phyloP scores from a whole-genome alignment of 1,140 invertebrate species.

The Lordiphosa clarofinis region DNA sequence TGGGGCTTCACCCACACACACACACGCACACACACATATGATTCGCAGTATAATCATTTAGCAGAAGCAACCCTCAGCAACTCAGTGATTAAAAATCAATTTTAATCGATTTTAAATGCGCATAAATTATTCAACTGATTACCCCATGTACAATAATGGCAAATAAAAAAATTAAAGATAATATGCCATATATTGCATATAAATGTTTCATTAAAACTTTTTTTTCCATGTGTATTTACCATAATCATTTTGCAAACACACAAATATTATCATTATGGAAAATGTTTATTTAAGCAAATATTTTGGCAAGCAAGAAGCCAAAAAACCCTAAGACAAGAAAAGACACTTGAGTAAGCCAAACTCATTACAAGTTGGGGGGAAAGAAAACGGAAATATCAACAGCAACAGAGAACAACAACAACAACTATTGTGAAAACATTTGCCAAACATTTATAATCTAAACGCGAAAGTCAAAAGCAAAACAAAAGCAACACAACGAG shows the following conservation, averaged over 20 bases:
- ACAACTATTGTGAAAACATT: constrained; percentile 59
- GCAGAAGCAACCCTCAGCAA: constrained; percentile 12
- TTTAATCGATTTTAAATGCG: constrained; percentile 36
- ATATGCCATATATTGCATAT: constrained; percentile 21
- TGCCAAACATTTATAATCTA: constrained; percentile 67
- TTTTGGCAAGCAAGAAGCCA: constrained; percentile 23
- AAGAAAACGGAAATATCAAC: constrained; percentile 24
- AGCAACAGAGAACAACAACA: constrained; percentile 8
- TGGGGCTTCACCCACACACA: background rate
- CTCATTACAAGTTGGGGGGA: constrained; percentile 34
- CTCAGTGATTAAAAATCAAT: constrained; percentile 47
- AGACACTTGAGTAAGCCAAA: constrained; percentile 40
- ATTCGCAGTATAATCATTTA: background rate
- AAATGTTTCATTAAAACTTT: constrained; percentile 37
- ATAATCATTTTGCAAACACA: constrained; percentile 8
- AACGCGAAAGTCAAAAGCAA: constrained; percentile 60
- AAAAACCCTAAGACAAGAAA: background rate
- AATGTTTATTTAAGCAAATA: constrained; percentile 21
- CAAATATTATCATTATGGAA: constrained; percentile 21
- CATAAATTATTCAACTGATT: constrained; percentile 46
- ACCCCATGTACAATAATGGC: constrained; percentile 1
- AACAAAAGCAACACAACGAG: constrained; percentile 49
- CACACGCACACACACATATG: background rate
- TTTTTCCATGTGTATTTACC: constrained; percentile 1
- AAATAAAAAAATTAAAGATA: constrained; percentile 2